These are phyloP conservation scores for Petrocephalus zakoni DNA, from an alignment of 2,113 vertebrate genomes.

Conservation along the genomic window DNA sequence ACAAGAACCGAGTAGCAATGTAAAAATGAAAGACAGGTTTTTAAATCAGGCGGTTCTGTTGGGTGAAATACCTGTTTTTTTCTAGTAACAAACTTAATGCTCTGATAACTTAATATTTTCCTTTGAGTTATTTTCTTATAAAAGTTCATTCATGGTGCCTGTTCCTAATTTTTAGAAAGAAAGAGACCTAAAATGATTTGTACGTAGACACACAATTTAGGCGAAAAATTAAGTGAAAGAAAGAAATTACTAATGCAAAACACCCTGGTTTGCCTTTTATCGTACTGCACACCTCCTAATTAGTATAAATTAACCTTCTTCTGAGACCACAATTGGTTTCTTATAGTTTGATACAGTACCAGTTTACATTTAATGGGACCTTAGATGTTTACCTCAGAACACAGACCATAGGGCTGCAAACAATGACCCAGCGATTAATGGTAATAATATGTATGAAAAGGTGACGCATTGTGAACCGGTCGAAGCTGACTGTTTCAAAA, in stretches of 20 bases:
- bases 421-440: neutral
- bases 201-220: neutral
- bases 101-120: neutral
- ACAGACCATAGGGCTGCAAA: neutral
- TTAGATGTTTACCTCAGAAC: neutral
- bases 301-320: neutral
- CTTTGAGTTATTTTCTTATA: neutral
- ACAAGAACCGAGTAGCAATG: neutral
- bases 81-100: neutral
- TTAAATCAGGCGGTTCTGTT: neutral
- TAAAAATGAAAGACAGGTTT: neutral
- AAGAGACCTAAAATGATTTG: neutral
- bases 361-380: neutral
- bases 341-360: neutral
- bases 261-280: no score
- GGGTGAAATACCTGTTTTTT: neutral
- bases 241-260: no score
- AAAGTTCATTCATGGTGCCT: neutral
- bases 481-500: no score
- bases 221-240: no score
- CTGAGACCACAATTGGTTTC: neutral
- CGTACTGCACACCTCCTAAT: no score
- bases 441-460: neutral
- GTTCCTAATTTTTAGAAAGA: neutral
- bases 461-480: neutral